Conservation (phyloP, 2,888 invertebrate genomes). For the Patella caerulea region DNA sequence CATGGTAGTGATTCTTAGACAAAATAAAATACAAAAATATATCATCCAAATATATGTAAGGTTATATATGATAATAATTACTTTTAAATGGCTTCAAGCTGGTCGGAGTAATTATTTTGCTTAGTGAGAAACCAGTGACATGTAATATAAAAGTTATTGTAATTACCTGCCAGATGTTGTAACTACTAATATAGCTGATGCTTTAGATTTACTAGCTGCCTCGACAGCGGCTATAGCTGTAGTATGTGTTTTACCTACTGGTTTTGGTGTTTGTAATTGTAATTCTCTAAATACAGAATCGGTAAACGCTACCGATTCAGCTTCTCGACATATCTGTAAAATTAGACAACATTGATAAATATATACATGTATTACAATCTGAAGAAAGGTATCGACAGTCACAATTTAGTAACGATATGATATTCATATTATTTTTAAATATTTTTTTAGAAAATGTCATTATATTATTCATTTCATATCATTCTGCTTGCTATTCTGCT, state of each 20-base stretch:
- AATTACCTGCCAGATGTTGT: slow-evolving; percentile 78
- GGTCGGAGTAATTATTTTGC: background rate
- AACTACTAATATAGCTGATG: slow-evolving; percentile 89
- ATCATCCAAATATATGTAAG: background rate
- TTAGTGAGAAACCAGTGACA: slow-evolving; percentile 1
- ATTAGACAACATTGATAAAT: too few species aligned
- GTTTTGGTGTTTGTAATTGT: slow-evolving; percentile 62
- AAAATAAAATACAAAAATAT: background rate
- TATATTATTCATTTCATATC: too few species aligned
- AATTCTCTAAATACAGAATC: slow-evolving; percentile 88
- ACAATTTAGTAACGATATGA: too few species aligned
- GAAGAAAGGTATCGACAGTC: too few species aligned
- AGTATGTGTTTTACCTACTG: slow-evolving; percentile 88
- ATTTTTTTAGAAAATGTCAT: too few species aligned
- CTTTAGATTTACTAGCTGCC: slow-evolving; percentile 88
- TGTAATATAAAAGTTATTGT: background rate
- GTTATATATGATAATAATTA: background rate
- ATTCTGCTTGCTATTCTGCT: too few species aligned
- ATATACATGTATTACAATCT: too few species aligned
- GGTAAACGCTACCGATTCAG: slow-evolving; percentile 95
- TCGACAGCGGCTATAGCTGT: slow-evolving; percentile 95
- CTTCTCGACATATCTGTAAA: slow-evolving; percentile 88
- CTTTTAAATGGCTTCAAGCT: background rate
- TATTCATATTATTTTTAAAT: too few species aligned
- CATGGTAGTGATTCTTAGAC: too few species aligned